Percentiles rank a stretch among this genome's conserved stretches.
Conservation (phyloP, 2,888 invertebrate species). For the Lapara coniferarum region DNA sequence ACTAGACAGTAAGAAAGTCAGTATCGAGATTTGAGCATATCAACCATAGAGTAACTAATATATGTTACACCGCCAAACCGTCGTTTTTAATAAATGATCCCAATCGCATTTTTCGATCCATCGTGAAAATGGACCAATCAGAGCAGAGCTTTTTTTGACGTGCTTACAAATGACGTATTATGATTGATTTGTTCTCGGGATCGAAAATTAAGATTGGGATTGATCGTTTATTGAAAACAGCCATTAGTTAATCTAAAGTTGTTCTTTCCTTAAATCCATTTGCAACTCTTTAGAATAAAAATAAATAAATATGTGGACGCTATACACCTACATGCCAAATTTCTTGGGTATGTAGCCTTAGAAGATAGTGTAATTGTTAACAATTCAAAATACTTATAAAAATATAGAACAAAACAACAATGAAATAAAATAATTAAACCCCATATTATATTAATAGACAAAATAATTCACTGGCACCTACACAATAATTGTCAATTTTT, state of each 20-base stretch:
- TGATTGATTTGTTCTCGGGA: too few relatives aligned
- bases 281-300: neutral
- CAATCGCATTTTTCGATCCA: too few relatives aligned
- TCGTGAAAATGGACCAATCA: too few relatives aligned
- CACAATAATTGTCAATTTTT: constrained; percentile 32
- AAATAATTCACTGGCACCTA: constrained; percentile 14
- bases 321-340: neutral
- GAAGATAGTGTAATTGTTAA: constrained; percentile 39
- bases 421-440: constrained; percentile 37
- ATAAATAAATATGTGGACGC: neutral
- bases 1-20: constrained; percentile 20
- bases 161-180: too few relatives aligned
- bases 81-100: too few relatives aligned
- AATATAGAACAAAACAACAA: constrained; percentile 36
- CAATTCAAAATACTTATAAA: constrained; percentile 27
- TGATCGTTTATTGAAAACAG: too few relatives aligned
- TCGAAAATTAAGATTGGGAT: too few relatives aligned
- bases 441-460: constrained; percentile 36
- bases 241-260: too few relatives aligned
- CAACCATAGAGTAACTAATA: neutral
- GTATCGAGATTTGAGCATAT: neutral
- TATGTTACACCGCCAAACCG: too few relatives aligned
- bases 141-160: too few relatives aligned
- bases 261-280: too few relatives aligned
- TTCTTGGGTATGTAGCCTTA: constrained; percentile 9